Conservation (phyloP, 1,140 invertebrate species). For the Euwallacea similis region DNA sequence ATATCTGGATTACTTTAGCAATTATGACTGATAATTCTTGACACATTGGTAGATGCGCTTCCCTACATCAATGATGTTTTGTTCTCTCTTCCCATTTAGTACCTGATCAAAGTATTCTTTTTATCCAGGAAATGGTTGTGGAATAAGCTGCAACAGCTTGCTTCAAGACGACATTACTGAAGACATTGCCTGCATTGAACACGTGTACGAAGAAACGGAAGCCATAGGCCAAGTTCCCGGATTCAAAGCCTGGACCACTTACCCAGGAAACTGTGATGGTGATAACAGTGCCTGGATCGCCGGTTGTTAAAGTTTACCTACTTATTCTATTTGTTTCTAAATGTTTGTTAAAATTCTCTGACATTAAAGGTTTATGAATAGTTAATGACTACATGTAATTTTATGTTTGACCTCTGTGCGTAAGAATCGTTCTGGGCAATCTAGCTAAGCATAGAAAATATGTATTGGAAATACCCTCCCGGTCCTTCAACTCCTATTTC, state of each 20-base stretch:
- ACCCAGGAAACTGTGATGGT: slow-evolving; percentile 17
- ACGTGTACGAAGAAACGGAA: slow-evolving; percentile 26
- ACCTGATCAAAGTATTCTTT: neutral
- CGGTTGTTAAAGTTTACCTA: slow-evolving; percentile 22
- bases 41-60: too few relatives aligned
- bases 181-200: slow-evolving; percentile 30
- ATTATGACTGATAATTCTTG: too few relatives aligned
- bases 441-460: too few relatives aligned
- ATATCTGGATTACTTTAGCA: too few relatives aligned
- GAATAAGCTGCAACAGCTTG: slow-evolving; percentile 34
- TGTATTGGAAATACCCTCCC: too few relatives aligned
- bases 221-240: slow-evolving; percentile 19
- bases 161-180: slow-evolving; percentile 32
- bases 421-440: too few relatives aligned
- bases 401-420: too few relatives aligned
- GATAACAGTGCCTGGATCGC: slow-evolving; percentile 22
- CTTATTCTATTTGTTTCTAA: neutral
- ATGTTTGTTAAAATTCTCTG: too few relatives aligned
- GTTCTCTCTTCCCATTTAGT: neutral
- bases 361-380: too few relatives aligned
- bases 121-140: slow-evolving; percentile 36
- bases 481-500: too few relatives aligned
- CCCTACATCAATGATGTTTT: neutral
- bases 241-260: slow-evolving; percentile 37
- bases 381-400: too few relatives aligned